Evolutionary conservation across 2,888 invertebrate species (phyloP).

Genomic region (Acrobasis consociella): DNA sequence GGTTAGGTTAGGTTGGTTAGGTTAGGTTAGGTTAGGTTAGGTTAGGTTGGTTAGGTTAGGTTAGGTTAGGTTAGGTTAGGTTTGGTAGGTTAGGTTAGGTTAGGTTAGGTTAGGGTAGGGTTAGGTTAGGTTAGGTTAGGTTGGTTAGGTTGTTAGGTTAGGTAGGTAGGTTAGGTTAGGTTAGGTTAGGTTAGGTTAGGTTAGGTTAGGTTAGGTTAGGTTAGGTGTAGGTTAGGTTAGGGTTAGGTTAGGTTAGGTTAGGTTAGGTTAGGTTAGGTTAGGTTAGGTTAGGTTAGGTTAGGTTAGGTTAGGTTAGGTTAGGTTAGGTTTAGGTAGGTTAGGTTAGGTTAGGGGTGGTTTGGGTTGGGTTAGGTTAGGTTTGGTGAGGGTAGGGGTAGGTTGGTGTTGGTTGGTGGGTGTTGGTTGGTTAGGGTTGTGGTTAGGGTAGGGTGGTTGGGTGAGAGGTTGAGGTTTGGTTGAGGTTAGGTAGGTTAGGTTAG

Average conservation of each 20-base stretch:
- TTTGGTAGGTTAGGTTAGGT: slow-evolving; percentile 12
- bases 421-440: no score
- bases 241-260: no score
- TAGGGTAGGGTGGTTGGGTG: no score
- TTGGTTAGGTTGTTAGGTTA: no score
- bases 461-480: slow-evolving; percentile 5
- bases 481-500: slow-evolving; percentile 7
- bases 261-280: slow-evolving; percentile 1
- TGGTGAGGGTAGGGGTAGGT: neutral
- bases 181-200: neutral
- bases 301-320: slow-evolving; percentile 7
- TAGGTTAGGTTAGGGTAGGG: slow-evolving; percentile 10
- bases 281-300: no score
- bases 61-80: slow-evolving; percentile 12
- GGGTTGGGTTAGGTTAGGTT: slow-evolving; percentile 7
- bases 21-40: neutral
- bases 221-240: no score
- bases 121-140: no score
- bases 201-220: no score
- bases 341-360: neutral
- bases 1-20: slow-evolving; percentile 6
- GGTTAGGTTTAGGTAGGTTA: slow-evolving; percentile 2
- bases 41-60: slow-evolving; percentile 6
- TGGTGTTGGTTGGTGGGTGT: no score
- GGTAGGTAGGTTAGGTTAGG: neutral